A percentile compares a stretch with the other conserved stretches of the same genome.
phyloP scores from a whole-genome alignment of 2,888 invertebrate species.

The Liposcelis brunnea region DNA sequence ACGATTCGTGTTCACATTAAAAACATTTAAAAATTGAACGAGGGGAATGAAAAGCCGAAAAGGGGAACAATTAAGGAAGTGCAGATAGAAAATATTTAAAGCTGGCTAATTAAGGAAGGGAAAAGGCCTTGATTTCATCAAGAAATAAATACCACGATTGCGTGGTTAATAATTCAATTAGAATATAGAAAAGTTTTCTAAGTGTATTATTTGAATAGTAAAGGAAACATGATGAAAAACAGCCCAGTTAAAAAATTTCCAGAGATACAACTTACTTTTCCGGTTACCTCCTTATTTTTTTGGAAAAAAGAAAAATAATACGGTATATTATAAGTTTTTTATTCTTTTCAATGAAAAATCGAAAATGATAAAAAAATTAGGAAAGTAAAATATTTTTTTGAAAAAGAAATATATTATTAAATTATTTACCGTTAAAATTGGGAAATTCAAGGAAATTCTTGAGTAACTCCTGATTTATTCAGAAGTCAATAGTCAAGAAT shows the following conservation, averaged over 20 bases:
- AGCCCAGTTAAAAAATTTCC: not conserved
- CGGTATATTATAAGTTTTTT: too few relatives aligned
- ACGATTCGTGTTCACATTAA: not conserved
- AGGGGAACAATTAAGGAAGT: conserved; percentile 19
- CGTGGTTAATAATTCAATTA: not conserved
- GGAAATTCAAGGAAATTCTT: too few relatives aligned
- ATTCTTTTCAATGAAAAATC: too few relatives aligned
- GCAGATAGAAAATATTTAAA: conserved; percentile 23
- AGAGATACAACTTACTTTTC: not conserved
- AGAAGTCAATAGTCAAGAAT: too few relatives aligned
- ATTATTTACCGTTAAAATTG: too few relatives aligned
- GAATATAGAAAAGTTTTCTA: too few relatives aligned
- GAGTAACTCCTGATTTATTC: too few relatives aligned
- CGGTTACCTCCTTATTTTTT: not conserved
- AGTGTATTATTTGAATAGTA: too few relatives aligned
- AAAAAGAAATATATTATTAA: too few relatives aligned
- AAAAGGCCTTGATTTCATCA: conserved; percentile 8
- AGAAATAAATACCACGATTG: too few relatives aligned
- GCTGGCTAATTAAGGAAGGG: conserved; percentile 11
- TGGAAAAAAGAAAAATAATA: not conserved
- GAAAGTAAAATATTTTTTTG: conserved; percentile 7
- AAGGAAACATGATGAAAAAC: not conserved
- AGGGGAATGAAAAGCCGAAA: conserved; percentile 10
- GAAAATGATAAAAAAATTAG: conserved; percentile 12
- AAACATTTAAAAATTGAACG: conserved; percentile 4